Percentiles rank a stretch among this genome's conserved stretches.
phyloP scores from a whole-genome alignment of 1,140 invertebrate genomes.

The Rhopalosiphum maidis region DNA sequence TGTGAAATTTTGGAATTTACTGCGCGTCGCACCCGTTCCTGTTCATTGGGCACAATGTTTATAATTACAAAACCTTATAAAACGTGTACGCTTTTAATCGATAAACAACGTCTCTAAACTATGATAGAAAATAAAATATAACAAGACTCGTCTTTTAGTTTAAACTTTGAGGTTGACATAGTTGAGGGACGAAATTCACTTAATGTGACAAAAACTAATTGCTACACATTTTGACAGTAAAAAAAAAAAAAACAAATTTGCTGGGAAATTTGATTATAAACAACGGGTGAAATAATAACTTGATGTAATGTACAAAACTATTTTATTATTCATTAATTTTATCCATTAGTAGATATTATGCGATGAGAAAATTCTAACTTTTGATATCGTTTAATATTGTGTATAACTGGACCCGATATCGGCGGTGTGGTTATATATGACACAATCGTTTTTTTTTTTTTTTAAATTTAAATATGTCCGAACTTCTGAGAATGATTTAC shows the following conservation, averaged over 20 bases:
- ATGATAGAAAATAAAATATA: neutral
- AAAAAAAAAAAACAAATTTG: neutral
- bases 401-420: neutral
- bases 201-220: neutral
- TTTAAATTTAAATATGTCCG: neutral
- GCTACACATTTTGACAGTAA: neutral
- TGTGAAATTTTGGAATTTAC: conserved; percentile 13
- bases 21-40: neutral
- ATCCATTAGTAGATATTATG: neutral
- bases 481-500: neutral
- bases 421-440: neutral
- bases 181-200: neutral
- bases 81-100: neutral
- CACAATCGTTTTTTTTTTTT: neutral
- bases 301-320: neutral
- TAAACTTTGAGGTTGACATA: neutral
- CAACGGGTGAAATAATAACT: neutral
- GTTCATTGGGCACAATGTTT: neutral
- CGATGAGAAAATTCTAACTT: neutral
- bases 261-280: neutral
- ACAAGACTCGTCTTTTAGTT: neutral
- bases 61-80: conserved; percentile 9
- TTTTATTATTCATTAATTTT: neutral
- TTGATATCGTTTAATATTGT: neutral
- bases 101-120: neutral